Conservation (phyloP, 23 tunicate genomes). For the Corella eumyota region DNA sequence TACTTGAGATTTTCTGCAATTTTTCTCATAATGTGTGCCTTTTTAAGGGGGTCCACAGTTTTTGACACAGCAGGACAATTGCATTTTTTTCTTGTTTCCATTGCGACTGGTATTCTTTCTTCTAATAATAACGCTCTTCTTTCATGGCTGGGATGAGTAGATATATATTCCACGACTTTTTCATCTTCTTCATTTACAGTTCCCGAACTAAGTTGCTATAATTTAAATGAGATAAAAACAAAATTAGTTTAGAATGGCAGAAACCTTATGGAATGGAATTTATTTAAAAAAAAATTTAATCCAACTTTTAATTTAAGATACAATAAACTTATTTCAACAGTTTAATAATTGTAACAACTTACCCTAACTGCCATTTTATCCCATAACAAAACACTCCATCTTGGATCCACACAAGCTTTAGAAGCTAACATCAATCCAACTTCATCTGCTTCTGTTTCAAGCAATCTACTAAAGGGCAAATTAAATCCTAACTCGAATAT, state of each 20-base stretch:
- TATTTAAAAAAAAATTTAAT: no score
- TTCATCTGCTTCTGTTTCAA: constrained; percentile 84
- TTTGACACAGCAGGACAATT: constrained; percentile 36
- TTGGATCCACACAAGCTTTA: constrained; percentile 87
- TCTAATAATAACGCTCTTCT: constrained; percentile 47
- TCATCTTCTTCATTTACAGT: neutral
- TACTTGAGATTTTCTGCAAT: constrained; percentile 37
- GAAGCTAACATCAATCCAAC: constrained; percentile 55
- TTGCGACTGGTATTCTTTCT: constrained; percentile 30
- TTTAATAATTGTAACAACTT: no score
- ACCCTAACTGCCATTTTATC: constrained; percentile 73
- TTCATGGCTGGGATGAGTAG: constrained; percentile 76
- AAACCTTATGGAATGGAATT: no score
- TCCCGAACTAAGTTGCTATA: no score
- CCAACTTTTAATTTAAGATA: no score
- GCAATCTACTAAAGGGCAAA: constrained; percentile 63
- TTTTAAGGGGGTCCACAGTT: constrained; percentile 20
- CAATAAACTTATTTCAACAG: no score
- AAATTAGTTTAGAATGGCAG: no score
- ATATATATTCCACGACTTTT: constrained; percentile 43
- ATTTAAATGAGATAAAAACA: no score
- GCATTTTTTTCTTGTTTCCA: constrained; percentile 27
- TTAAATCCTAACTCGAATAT: constrained; percentile 69
- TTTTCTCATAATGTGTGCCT: constrained; percentile 39
- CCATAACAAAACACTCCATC: constrained; percentile 80